Evolutionary conservation across 2,113 vertebrate genomes (phyloP).

Genomic region (Pelobates fuscus): DNA sequence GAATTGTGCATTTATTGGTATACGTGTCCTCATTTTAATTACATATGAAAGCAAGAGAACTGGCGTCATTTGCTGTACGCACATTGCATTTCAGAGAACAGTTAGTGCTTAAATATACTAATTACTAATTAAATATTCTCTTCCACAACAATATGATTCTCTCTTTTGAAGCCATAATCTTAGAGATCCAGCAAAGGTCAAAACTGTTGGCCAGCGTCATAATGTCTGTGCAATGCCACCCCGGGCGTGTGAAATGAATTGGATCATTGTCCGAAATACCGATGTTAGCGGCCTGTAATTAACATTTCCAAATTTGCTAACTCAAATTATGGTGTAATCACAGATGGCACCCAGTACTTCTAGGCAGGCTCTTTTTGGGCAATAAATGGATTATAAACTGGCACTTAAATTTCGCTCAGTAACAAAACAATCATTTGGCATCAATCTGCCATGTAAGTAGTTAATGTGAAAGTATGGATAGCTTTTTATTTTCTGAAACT

Average conservation of each 20-base stretch:
- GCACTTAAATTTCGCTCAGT: not conserved
- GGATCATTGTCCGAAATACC: not conserved
- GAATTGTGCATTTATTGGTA: too few species aligned
- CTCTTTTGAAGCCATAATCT: too few species aligned
- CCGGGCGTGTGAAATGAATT: not conserved
- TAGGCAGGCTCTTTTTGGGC: not conserved
- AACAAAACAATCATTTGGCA: not conserved
- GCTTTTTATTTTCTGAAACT: too few species aligned
- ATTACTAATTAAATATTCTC: not conserved
- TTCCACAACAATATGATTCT: not conserved
- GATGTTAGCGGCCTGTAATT: not conserved
- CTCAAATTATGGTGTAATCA: constrained; percentile 3
- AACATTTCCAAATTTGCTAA: not conserved
- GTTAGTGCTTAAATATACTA: not conserved
- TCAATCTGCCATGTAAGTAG: too few species aligned
- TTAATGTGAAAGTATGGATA: too few species aligned
- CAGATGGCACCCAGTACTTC: constrained; percentile 9
- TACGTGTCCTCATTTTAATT: too few species aligned
- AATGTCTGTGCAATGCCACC: too few species aligned
- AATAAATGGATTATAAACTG: not conserved
- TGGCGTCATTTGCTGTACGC: too few species aligned
- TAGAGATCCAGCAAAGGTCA: not conserved
- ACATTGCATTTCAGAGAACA: not conserved
- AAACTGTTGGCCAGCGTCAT: not conserved
- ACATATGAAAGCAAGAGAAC: too few species aligned